Base-by-base conservation (phyloP, 2,797 vertebrate species). In the Rhinatrema bivittatum region DNA sequence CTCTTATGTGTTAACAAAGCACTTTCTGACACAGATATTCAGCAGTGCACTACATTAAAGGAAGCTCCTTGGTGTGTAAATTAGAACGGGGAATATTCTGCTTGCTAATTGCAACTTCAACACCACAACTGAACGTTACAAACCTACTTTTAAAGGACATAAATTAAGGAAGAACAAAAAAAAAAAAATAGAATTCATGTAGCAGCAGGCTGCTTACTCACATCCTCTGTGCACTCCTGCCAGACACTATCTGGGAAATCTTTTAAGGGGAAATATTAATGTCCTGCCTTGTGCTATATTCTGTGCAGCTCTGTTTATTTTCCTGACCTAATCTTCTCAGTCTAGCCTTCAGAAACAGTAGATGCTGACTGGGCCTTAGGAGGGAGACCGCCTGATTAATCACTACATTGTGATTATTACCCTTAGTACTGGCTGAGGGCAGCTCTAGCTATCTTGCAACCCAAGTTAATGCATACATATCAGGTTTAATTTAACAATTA, bases 221-320 rank as follows among this genome's bases (percentile, higher is more conserved):
- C 27, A 41, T 40, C 44, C 34, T 31, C 4, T 29, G 13, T 32
- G 25, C 42, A 14, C 44, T 41, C 47, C 32, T 7, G 38, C 33
- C 36, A 19, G 26, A 32, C 18, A 31, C 20, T 46, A 50, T 50
- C 47, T 50, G 36, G 23, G 38, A 30, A 36, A 32, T 33, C 44
- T 42, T 20, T n/a, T 4, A 10, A 61, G 10, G 64, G 35, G 51
- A 62, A 53, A 58, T 40, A 37, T 47, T 50, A 55, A 58, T 45
- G 42, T 33, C 30, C 25, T 48, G 40, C 29, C 41, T 38, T 17
- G 32, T 28, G 16, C 36, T n/a, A 2, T 26, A 29, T 32, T 46
- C 29, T 47, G 27, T 21, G 11, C 9, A 36, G 37, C 23, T 36
- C 41, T 47, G 51, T 56, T 50, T 46, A 37, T 50, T 59, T 57